phyloP scores from a whole-genome alignment of 2,113 vertebrate genomes.

The Sturnus vulgaris region DNA sequence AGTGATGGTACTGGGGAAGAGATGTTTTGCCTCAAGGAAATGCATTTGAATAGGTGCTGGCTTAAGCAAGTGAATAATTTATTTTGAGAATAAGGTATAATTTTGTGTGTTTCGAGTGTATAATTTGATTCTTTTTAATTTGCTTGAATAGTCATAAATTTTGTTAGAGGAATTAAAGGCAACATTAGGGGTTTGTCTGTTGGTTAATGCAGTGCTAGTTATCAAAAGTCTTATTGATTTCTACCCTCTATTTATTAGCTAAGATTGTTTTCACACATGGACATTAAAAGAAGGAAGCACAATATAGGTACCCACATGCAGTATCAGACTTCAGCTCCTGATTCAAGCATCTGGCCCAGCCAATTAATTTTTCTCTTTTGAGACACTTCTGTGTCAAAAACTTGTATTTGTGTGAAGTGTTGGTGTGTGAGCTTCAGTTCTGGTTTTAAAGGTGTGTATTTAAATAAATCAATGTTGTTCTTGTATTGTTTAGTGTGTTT shows the following conservation, averaged over 20 bases:
- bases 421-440: no score
- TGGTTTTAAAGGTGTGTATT: not conserved
- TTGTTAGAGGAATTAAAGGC: not conserved
- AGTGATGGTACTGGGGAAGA: not conserved
- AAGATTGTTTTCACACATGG: not conserved
- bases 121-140: not conserved
- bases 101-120: not conserved
- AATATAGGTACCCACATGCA: rapidly evolving
- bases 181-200: not conserved
- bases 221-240: not conserved
- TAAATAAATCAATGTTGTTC: not conserved
- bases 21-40: not conserved
- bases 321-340: rapidly evolving
- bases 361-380: rapidly evolving
- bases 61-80: not conserved
- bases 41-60: not conserved
- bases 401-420: not conserved
- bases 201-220: not conserved
- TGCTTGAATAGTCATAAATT: not conserved
- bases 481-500: not conserved
- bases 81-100: not conserved
- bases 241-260: not conserved
- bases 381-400: not conserved
- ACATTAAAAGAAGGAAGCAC: not conserved
- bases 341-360: not conserved